Percentiles rank a stretch among this genome's conserved stretches.
phyloP scores from a whole-genome alignment of 2,888 invertebrate genomes.

The Melanophora roralis region DNA sequence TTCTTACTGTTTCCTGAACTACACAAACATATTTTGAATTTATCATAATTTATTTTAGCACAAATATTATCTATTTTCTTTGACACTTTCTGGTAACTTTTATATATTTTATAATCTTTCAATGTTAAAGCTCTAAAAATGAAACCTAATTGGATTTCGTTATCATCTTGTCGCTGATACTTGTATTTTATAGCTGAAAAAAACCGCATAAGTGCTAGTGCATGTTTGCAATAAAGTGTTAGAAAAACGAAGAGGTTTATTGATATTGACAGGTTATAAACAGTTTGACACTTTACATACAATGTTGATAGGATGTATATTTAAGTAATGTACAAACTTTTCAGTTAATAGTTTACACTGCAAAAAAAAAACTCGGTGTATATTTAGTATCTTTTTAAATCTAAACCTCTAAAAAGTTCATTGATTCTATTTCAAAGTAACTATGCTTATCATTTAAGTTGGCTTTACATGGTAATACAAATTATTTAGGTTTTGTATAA shows the following conservation, averaged over 20 bases:
- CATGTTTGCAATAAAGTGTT: neutral
- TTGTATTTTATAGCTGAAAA: neutral
- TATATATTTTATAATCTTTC: neutral
- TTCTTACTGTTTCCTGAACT: too few relatives aligned
- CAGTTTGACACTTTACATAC: constrained; percentile 9
- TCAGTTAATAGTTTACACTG: too few relatives aligned
- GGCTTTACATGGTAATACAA: too few relatives aligned
- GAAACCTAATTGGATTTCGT: constrained; percentile 20
- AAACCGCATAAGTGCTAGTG: neutral
- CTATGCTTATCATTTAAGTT: too few relatives aligned
- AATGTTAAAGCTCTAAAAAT: neutral
- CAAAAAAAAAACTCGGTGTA: too few relatives aligned
- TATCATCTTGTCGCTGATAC: constrained; percentile 2
- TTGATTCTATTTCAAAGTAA: too few relatives aligned
- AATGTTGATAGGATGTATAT: neutral
- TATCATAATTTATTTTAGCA: neutral
- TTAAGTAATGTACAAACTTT: too few relatives aligned
- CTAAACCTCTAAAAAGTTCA: too few relatives aligned
- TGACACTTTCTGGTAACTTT: neutral
- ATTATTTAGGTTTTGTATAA: too few relatives aligned
- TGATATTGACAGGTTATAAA: constrained; percentile 20
- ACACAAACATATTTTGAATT: too few relatives aligned
- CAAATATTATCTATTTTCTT: too few relatives aligned
- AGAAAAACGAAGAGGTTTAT: neutral
- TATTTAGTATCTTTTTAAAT: too few relatives aligned